A percentile compares a stretch with the other conserved stretches of the same genome.
phyloP scores from a whole-genome alignment of 2,888 invertebrate species.

The Drosophila picticornis region DNA sequence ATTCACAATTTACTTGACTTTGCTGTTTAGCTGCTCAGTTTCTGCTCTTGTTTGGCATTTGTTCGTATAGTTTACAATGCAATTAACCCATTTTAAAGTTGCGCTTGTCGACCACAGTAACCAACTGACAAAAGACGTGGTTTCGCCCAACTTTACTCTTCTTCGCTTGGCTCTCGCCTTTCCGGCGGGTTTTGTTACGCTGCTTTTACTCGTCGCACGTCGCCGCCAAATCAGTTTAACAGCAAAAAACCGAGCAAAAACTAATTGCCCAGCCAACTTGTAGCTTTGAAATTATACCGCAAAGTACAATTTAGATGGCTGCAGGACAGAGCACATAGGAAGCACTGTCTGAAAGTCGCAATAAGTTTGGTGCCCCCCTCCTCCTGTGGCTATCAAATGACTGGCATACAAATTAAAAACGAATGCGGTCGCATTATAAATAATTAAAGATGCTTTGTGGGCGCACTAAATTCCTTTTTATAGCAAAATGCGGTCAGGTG shows the following conservation, averaged over 20 bases:
- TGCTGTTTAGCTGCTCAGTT: constrained; percentile 45
- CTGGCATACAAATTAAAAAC: constrained; percentile 60
- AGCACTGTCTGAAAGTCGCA: constrained; percentile 22
- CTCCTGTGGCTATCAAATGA: constrained; percentile 8
- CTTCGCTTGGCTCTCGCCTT: constrained; percentile 13
- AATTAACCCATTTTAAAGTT: constrained; percentile 80
- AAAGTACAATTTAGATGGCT: constrained; percentile 73
- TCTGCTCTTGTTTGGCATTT: constrained; percentile 74
- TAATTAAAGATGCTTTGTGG: constrained; percentile 68
- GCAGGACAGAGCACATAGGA: background rate
- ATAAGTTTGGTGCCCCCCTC: background rate
- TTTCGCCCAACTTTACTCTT: background rate
- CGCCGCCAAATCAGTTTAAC: constrained; percentile 67
- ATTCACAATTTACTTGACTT: constrained; percentile 28
- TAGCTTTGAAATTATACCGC: constrained; percentile 69
- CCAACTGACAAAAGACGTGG: constrained; percentile 72
- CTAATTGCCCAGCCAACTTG: constrained; percentile 68
- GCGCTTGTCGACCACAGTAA: constrained; percentile 65
- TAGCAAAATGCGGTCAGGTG: constrained; percentile 27
- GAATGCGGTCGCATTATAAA: constrained; percentile 50
- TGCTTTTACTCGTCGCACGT: constrained; percentile 11
- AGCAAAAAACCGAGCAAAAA: constrained; percentile 62
- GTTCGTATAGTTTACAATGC: constrained; percentile 78
- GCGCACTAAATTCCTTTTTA: constrained; percentile 58
- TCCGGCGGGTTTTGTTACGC: constrained; percentile 47